Percentiles rank a stretch among this genome's conserved stretches.
phyloP scores from a whole-genome alignment of 2,797 vertebrate species.

The Dallia pectoralis region DNA sequence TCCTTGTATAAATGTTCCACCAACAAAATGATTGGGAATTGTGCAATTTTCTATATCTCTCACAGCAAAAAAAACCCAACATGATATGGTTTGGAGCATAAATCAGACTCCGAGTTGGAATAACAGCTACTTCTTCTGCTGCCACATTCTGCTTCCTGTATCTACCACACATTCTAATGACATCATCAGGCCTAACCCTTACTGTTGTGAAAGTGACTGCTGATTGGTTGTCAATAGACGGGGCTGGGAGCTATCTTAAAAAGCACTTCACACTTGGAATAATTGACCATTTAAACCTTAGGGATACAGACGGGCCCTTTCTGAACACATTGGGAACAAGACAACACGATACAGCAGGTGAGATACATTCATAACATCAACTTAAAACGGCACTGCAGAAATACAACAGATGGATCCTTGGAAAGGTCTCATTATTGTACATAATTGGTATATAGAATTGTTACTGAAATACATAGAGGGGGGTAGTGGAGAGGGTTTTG shows the following conservation, averaged over 20 bases:
- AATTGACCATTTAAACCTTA: slow-evolving; percentile 3
- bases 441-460: too few relatives aligned
- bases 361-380: slow-evolving; percentile 12
- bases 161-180: slow-evolving; percentile 22
- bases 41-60: background rate
- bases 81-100: too few relatives aligned
- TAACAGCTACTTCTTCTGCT: background rate
- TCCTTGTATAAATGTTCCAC: background rate
- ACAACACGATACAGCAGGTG: slow-evolving; percentile 52
- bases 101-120: too few relatives aligned
- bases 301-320: slow-evolving; percentile 14
- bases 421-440: too few relatives aligned
- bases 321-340: background rate
- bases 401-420: background rate
- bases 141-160: background rate
- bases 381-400: background rate
- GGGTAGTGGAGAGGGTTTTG: too few relatives aligned
- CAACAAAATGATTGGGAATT: background rate
- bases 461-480: too few relatives aligned
- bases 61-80: background rate
- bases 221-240: slow-evolving; percentile 55
- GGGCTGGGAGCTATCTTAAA: slow-evolving; percentile 66
- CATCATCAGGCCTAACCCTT: slow-evolving; percentile 41
- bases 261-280: slow-evolving; percentile 36
- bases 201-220: slow-evolving; percentile 17